Conservation (phyloP, 1,140 invertebrate species). For the Brachionus calyciflorus region DNA sequence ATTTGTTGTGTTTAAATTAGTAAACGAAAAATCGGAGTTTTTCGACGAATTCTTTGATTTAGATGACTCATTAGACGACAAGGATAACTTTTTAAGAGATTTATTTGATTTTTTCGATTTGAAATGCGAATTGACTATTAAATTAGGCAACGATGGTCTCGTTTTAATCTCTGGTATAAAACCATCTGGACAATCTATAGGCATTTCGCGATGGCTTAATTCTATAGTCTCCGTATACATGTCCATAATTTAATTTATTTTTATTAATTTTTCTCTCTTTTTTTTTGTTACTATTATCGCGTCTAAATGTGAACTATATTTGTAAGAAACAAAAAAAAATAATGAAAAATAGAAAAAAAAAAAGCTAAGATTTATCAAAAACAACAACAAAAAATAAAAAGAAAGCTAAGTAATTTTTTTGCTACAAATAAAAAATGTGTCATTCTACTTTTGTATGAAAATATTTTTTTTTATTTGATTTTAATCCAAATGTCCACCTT, state of each 20-base stretch:
- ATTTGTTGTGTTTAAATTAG: background rate
- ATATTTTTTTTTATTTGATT: background rate
- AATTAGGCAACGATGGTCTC: slow-evolving; percentile 76
- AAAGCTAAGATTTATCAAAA: no score
- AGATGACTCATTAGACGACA: slow-evolving; percentile 1
- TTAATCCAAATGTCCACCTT: slow-evolving; percentile 16
- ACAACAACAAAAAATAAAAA: background rate
- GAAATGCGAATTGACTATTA: background rate
- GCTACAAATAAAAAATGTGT: slow-evolving; percentile 15
- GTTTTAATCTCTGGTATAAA: slow-evolving; percentile 86
- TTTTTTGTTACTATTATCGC: slow-evolving; percentile 14
- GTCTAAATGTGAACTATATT: slow-evolving; percentile 9
- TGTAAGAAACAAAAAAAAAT: background rate
- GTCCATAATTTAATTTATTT: slow-evolving; percentile 23
- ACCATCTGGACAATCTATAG: slow-evolving; percentile 92
- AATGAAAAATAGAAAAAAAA: no score
- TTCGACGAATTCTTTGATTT: slow-evolving; percentile 16
- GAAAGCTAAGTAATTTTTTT: slow-evolving; percentile 21
- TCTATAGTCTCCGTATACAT: background rate
- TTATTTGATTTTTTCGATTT: background rate
- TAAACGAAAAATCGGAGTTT: slow-evolving; percentile 24
- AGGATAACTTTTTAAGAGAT: background rate
- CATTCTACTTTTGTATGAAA: slow-evolving; percentile 20
- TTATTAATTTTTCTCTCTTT: no score
- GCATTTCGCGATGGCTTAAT: slow-evolving; percentile 71